Conservation (phyloP, 2,888 invertebrate genomes). For the Drosophila colorata region DNA sequence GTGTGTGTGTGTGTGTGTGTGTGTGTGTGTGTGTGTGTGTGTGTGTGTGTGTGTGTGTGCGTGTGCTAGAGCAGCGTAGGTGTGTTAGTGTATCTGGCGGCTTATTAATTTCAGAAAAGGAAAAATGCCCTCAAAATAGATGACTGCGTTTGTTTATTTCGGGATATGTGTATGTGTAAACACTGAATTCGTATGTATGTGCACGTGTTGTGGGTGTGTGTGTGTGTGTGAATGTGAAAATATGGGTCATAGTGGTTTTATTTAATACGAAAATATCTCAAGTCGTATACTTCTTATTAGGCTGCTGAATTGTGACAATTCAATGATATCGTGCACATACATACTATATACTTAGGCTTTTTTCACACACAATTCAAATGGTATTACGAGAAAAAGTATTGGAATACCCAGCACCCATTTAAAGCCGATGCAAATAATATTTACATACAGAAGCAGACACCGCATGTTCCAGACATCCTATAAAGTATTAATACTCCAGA, state of each 20-base stretch:
- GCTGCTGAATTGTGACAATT: slow-evolving; percentile 5
- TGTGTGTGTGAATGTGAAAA: slow-evolving; percentile 9
- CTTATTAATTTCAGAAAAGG: slow-evolving; percentile 63
- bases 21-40: slow-evolving; percentile 10
- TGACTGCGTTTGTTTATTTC: slow-evolving; percentile 51
- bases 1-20: slow-evolving; percentile 9
- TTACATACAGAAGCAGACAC: too few species aligned
- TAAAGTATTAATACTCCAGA: too few species aligned
- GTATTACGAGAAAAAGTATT: neutral
- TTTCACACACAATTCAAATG: too few species aligned
- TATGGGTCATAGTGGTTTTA: slow-evolving; percentile 54
- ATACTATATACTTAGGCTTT: neutral
- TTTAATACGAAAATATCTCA: slow-evolving; percentile 36
- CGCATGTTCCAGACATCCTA: too few species aligned
- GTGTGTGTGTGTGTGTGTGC: slow-evolving; percentile 21
- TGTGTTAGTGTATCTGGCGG: slow-evolving; percentile 33
- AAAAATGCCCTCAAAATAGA: slow-evolving; percentile 60
- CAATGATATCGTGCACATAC: slow-evolving; percentile 6
- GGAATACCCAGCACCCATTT: neutral
- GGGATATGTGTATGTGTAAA: slow-evolving; percentile 30
- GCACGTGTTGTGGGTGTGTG: neutral
- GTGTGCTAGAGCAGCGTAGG: slow-evolving; percentile 18
- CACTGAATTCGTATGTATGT: neutral
- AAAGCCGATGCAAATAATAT: neutral
- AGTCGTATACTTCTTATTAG: slow-evolving; percentile 18